Evolutionary conservation across 2,797 vertebrate species (phyloP).

Genomic region (Sciurus vulgaris): DNA sequence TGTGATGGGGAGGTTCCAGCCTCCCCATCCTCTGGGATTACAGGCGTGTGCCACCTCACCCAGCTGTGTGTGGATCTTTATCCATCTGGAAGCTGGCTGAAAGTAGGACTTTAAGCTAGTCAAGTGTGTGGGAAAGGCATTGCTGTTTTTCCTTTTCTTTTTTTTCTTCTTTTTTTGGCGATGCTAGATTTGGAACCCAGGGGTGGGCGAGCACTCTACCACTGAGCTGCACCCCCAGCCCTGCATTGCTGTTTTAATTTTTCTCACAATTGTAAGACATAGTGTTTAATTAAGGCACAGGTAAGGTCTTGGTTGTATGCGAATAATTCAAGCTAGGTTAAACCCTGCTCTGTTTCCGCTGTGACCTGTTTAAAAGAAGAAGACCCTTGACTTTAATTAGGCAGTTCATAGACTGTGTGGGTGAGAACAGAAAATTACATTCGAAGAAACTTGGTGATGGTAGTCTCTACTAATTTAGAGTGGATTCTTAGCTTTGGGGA

Average conservation of each 20-base stretch:
- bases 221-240: no score
- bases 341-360: neutral
- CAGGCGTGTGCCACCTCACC: no score
- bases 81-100: neutral
- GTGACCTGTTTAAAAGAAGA: neutral
- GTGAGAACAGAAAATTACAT: neutral
- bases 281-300: slow-evolving; percentile 48
- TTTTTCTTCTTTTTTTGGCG: no score
- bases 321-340: slow-evolving; percentile 25
- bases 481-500: neutral
- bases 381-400: slow-evolving; percentile 64
- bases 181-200: no score
- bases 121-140: neutral
- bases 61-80: neutral
- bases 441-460: neutral
- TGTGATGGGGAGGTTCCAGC: no score
- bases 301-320: neutral
- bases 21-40: no score
- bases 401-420: neutral
- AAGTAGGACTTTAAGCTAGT: neutral
- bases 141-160: neutral
- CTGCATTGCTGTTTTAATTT: slow-evolving; percentile 18
- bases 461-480: neutral
- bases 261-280: neutral
- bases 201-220: no score